Conservation (phyloP, 2,888 invertebrate genomes). For the Uropetala carovei region DNA sequence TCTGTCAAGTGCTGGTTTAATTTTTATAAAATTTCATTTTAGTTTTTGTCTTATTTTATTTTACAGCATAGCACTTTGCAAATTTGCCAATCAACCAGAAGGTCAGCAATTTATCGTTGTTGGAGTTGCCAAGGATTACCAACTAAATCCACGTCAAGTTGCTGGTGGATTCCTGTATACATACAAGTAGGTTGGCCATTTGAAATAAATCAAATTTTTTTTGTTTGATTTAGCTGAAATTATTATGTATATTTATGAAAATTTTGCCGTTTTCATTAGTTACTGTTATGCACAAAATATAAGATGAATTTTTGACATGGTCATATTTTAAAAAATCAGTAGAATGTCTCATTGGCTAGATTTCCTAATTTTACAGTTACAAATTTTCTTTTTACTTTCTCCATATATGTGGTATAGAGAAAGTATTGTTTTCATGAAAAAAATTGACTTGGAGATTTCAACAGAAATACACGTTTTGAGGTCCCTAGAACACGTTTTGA, state of each 20-base stretch:
- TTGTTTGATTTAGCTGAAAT: not conserved
- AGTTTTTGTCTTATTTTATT: constrained; percentile 67
- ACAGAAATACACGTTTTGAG: too few relatives aligned
- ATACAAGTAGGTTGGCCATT: constrained; percentile 80
- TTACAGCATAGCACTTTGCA: constrained; percentile 84
- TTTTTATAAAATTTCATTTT: not conserved
- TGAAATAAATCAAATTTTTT: not conserved
- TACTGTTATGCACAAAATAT: too few relatives aligned
- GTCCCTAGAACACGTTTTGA: too few relatives aligned
- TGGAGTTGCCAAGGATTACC: constrained; percentile 93
- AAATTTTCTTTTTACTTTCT: too few relatives aligned
- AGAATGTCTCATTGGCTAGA: too few relatives aligned
- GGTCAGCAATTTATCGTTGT: constrained; percentile 84
- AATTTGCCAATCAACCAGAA: constrained; percentile 83
- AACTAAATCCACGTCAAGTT: constrained; percentile 91
- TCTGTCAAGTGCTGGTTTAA: not conserved
- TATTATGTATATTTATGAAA: not conserved
- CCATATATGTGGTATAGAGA: too few relatives aligned
- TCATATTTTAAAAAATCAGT: too few relatives aligned
- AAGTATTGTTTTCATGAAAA: too few relatives aligned
- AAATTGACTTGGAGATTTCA: too few relatives aligned
- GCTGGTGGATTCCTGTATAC: constrained; percentile 91
- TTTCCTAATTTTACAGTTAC: too few relatives aligned
- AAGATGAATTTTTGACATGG: too few relatives aligned
- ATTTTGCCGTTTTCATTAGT: too few relatives aligned